A percentile compares a stretch with the other conserved stretches of the same genome.
These are phyloP conservation scores for Masticophis lateralis DNA, from an alignment of 2,797 vertebrate genomes.

Conservation along the genomic window DNA sequence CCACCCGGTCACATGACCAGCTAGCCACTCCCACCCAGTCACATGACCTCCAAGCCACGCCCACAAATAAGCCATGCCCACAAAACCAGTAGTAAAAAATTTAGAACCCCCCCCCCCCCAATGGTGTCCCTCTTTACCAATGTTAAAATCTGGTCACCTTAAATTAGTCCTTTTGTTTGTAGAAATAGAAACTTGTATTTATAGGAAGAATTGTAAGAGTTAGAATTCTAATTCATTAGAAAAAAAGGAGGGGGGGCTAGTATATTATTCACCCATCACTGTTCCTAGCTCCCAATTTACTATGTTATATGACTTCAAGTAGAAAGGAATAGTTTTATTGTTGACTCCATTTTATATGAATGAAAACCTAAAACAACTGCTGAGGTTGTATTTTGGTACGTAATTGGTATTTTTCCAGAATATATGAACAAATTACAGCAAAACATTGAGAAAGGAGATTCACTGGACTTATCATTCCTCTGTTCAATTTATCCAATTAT, in stretches of 20 bases:
- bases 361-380: neutral
- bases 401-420: neutral
- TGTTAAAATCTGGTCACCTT: too few species aligned
- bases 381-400: neutral
- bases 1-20: too few species aligned
- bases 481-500: neutral
- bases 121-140: too few species aligned
- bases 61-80: too few species aligned
- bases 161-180: neutral
- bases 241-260: neutral
- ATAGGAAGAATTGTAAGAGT: neutral
- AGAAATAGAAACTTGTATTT: neutral
- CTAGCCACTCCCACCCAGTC: too few species aligned
- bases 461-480: neutral
- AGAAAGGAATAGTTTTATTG: neutral
- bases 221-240: neutral
- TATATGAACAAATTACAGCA: neutral
- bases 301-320: neutral
- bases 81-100: too few species aligned
- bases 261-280: neutral
- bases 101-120: too few species aligned
- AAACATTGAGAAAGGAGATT: neutral
- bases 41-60: too few species aligned
- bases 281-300: neutral
- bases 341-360: neutral